Evolutionary conservation across 1,140 invertebrate genomes (phyloP).

Genomic region (Drosophila seguyi): DNA sequence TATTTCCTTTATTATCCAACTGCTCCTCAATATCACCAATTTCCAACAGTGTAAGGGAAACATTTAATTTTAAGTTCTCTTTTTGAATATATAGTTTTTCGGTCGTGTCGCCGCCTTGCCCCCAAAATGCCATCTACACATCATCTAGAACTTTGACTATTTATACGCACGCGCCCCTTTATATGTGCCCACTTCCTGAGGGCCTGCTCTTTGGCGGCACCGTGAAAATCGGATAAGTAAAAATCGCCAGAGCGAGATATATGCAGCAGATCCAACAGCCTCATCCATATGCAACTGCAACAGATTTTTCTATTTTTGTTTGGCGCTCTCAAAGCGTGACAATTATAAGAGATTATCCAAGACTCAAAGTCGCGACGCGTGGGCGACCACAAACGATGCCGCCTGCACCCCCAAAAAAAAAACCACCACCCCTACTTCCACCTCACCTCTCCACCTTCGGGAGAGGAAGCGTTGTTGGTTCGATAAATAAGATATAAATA

Average conservation of each 20-base stretch:
- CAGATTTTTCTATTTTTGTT: slow-evolving; percentile 63
- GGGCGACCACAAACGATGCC: slow-evolving; percentile 70
- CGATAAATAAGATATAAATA: slow-evolving; percentile 59
- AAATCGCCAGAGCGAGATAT: slow-evolving; percentile 40
- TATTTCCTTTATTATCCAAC: not conserved
- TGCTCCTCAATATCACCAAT: not conserved
- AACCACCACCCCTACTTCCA: not conserved
- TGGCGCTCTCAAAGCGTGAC: slow-evolving; percentile 64
- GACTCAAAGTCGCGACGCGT: slow-evolving; percentile 58
- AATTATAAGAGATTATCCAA: slow-evolving; percentile 74
- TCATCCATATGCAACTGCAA: slow-evolving; percentile 40
- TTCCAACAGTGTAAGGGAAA: slow-evolving; percentile 33
- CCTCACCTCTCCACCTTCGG: not conserved
- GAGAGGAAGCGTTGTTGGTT: slow-evolving; percentile 57
- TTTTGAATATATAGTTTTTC: slow-evolving; percentile 30
- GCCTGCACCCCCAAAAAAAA: slow-evolving; percentile 19
- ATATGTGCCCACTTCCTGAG: slow-evolving; percentile 18
- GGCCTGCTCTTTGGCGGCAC: slow-evolving; percentile 22
- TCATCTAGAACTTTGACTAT: slow-evolving; percentile 64
- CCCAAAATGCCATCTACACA: slow-evolving; percentile 66
- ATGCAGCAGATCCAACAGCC: slow-evolving; percentile 12
- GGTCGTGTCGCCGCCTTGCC: slow-evolving; percentile 58
- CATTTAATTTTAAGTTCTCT: slow-evolving; percentile 46
- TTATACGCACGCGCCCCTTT: slow-evolving; percentile 60
- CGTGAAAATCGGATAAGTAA: slow-evolving; percentile 36